These are phyloP conservation scores for Turdus rufiventris DNA, from an alignment of 2,113 vertebrate genomes.

Conservation along the genomic window DNA sequence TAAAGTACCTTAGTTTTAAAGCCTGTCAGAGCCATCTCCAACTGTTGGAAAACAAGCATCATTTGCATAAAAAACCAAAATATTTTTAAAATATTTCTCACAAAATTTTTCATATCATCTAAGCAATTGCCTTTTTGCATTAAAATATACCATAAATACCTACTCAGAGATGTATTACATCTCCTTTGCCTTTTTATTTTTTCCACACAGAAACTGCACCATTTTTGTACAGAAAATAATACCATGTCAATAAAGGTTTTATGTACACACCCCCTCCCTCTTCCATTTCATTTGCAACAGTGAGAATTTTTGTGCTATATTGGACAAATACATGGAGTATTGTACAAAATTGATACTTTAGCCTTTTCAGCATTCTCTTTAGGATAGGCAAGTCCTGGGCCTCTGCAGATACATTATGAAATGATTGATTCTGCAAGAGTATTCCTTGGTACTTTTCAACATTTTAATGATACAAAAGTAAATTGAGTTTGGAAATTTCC, in stretches of 20 bases:
- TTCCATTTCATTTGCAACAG: background rate
- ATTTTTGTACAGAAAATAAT: background rate
- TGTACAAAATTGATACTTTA: background rate
- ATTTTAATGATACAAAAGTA: constrained; percentile 14
- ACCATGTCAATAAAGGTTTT: background rate
- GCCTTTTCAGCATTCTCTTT: constrained; percentile 21
- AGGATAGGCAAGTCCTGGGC: background rate
- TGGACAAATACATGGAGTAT: background rate
- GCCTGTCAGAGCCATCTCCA: background rate
- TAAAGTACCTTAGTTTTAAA: background rate
- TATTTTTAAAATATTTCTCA: background rate
- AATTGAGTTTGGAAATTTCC: constrained; percentile 35
- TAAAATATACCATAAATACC: background rate
- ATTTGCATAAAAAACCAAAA: background rate
- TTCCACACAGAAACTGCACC: background rate
- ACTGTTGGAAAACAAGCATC: background rate
- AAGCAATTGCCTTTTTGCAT: background rate
- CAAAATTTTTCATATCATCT: background rate
- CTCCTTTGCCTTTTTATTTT: background rate
- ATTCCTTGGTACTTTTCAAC: background rate
- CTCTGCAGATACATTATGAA: constrained; percentile 38
- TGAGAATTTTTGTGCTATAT: background rate
- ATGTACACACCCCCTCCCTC: background rate
- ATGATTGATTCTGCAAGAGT: constrained; percentile 27
- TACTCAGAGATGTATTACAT: background rate